Evolutionary conservation across 2,888 invertebrate genomes (phyloP), one percentile per base, ranked within the genome.

Genomic region (Eucera pruinosa): DNA sequence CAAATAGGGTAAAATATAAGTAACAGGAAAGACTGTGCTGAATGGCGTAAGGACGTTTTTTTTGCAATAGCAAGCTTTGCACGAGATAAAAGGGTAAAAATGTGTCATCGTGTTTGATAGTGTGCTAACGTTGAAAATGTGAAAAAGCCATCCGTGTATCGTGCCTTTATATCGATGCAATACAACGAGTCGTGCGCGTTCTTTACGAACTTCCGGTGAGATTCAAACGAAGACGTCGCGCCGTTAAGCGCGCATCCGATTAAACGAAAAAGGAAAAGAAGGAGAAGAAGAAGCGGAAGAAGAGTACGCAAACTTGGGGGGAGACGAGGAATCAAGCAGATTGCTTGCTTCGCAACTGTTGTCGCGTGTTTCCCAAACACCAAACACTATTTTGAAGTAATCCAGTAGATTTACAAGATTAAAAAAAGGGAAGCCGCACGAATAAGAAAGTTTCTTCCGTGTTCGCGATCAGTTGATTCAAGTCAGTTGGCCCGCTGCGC

Each of bases 361-460:
- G n/a, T 43, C 54, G 41, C 54, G 39, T 20, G 50, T 23, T 50
- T 39, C 36, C 11, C 9, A 41, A 41, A 15, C 1, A 2, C n/a
- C 23, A 9, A 20, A 47, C 20, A 41, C 11, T 9, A 2, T 54
- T 54, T 54, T 30, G 57, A 36, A 11, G 54, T 20, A 18, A 25
- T 47, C 52, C 7, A n/a, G 25, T 6, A 41, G 25, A 41, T n/a
- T 36, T 23, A 7, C 11, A 11, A 13, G 30, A n/a, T 20, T 23
- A 73, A 61, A 75, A 70, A 69, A 75, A 72, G 45, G 69, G 11
- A 58, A 70, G 54, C 20, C 55, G 50, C 48, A 50, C 33, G 39
- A 39, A 62, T 43, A 78, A 81, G 60, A 67, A 65, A 67, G 57
- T 67, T 65, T 61, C 65, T 77, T 81, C 60, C 57, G 75, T 55